A percentile compares a stretch with the other conserved stretches of the same genome.
These are phyloP conservation scores for Sebastes hubbsi DNA, from an alignment of 2,797 vertebrate species.

Conservation along the genomic window DNA sequence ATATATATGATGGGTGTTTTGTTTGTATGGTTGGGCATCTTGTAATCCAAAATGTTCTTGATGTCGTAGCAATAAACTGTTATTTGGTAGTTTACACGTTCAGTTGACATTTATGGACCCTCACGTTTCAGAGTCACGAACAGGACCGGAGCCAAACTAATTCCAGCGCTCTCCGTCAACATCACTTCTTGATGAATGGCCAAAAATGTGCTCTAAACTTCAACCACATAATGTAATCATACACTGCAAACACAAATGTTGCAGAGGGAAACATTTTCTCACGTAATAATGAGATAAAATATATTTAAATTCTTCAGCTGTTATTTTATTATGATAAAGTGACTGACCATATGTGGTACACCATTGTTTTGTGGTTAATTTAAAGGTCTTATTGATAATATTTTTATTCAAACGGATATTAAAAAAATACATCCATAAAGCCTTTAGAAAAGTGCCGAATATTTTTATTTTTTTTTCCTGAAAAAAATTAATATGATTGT, in stretches of 20 bases:
- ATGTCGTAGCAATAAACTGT: slow-evolving; percentile 25
- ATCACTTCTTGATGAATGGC: slow-evolving; percentile 43
- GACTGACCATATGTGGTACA: not conserved
- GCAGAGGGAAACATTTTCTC: not conserved
- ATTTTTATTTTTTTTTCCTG: too few species aligned
- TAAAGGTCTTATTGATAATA: not conserved
- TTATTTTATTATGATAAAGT: not conserved
- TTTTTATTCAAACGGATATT: too few species aligned
- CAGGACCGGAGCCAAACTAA: slow-evolving; percentile 51
- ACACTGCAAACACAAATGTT: not conserved
- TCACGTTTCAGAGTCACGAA: slow-evolving; percentile 44
- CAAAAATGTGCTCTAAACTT: slow-evolving; percentile 52
- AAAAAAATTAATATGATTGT: too few species aligned
- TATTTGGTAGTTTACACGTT: slow-evolving; percentile 23
- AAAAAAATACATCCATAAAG: too few species aligned
- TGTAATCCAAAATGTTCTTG: slow-evolving; percentile 59
- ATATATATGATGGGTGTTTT: not conserved
- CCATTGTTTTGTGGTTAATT: not conserved
- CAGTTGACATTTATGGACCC: slow-evolving; percentile 18
- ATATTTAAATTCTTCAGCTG: not conserved
- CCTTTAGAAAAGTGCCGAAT: too few species aligned
- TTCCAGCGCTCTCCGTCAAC: slow-evolving; percentile 51
- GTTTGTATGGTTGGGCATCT: slow-evolving; percentile 9
- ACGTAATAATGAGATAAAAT: not conserved
- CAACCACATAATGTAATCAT: slow-evolving; percentile 11